phyloP scores from a whole-genome alignment of 1,140 invertebrate species.

The Meloidogyne hapla region DNA sequence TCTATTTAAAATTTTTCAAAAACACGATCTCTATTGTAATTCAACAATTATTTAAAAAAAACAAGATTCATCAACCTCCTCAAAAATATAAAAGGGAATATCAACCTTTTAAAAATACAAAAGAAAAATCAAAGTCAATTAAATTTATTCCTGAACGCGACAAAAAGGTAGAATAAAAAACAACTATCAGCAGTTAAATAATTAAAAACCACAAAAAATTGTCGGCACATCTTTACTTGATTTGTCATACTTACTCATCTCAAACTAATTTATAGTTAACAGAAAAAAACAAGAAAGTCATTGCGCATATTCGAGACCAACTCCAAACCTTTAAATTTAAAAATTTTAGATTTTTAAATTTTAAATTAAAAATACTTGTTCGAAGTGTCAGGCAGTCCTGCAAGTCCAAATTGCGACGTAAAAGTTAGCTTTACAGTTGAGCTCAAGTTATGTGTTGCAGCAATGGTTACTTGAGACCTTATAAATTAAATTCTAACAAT shows the following conservation, averaged over 20 bases:
- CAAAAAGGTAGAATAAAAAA: neutral
- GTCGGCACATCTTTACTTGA: neutral
- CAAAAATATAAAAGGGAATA: too few species aligned
- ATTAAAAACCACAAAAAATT: neutral
- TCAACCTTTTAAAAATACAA: too few species aligned
- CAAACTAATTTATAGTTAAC: neutral
- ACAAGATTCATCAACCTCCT: too few species aligned
- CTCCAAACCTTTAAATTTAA: slow-evolving; percentile 29
- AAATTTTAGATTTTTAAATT: neutral
- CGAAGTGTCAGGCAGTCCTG: slow-evolving; percentile 23
- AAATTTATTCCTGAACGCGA: neutral
- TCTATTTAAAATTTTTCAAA: too few species aligned
- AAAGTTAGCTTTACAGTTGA: slow-evolving; percentile 42
- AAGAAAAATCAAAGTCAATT: neutral
- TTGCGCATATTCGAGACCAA: slow-evolving; percentile 47
- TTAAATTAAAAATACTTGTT: slow-evolving; percentile 34
- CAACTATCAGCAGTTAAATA: neutral
- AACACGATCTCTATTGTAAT: too few species aligned
- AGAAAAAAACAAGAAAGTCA: neutral
- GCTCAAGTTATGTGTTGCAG: slow-evolving; percentile 38
- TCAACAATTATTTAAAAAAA: too few species aligned
- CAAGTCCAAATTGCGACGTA: slow-evolving; percentile 42
- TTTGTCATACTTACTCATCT: neutral
- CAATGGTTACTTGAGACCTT: slow-evolving; percentile 8
- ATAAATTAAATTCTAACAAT: neutral